Percentiles rank a stretch among this genome's conserved stretches.
Conservation (phyloP, 1,140 invertebrate genomes). For the Fopius arisanus region DNA sequence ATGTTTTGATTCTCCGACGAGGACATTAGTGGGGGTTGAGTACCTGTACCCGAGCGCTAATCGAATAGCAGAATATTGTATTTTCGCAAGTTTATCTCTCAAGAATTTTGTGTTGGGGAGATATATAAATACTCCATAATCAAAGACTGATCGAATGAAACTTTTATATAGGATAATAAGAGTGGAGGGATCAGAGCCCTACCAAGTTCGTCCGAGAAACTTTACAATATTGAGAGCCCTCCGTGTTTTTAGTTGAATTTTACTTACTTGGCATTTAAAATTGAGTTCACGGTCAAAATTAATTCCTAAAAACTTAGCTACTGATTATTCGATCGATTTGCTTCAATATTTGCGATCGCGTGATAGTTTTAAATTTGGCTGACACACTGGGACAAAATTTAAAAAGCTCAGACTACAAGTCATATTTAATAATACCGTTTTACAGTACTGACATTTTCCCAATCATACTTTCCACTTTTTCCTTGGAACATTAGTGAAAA, state of each 20-base stretch:
- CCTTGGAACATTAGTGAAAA: no score
- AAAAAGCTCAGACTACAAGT: no score
- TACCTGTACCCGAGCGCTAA: no score
- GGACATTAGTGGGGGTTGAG: no score
- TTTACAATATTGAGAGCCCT: constrained; percentile 18
- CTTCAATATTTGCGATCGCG: no score
- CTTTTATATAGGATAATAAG: constrained; percentile 31
- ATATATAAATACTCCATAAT: constrained; percentile 30
- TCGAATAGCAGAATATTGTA: constrained; percentile 21
- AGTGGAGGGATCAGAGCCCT: constrained; percentile 32
- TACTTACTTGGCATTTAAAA: constrained; percentile 2
- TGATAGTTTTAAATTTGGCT: no score
- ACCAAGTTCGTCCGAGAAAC: constrained; percentile 38
- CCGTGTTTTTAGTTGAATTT: not conserved
- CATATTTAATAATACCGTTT: no score
- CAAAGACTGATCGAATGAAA: constrained; percentile 35
- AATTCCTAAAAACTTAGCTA: constrained; percentile 35
- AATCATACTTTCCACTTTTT: no score
- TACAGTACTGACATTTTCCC: no score
- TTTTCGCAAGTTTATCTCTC: constrained; percentile 12
- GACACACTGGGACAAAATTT: no score
- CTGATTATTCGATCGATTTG: no score
- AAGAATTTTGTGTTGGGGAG: constrained; percentile 21
- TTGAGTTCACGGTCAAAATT: constrained; percentile 21
- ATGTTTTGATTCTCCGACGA: constrained; percentile 3